Base-by-base conservation (phyloP, 2,797 vertebrate genomes). In the Capromys pilorides region DNA sequence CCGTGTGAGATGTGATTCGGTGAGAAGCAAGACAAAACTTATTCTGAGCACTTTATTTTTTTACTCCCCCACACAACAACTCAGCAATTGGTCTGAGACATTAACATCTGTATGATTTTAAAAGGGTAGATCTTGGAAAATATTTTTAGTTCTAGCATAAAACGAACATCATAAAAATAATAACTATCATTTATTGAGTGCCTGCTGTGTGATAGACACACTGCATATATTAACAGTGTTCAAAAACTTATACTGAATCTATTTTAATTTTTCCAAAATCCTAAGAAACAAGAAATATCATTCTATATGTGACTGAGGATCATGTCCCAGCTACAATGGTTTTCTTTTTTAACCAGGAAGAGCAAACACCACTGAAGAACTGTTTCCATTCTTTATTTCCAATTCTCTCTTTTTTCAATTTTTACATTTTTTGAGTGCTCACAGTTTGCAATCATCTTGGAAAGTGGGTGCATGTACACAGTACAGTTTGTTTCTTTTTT, bases 1-100 rank as follows among this genome's bases (percentile, higher is more conserved):
- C 64, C 39, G 22, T 88, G 83, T 64, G 36, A 94, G 85, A 95
- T 64, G 82, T 64, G 51, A 66, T 93, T 94, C 96, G 87, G 88
- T 92, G 85, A 87, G 73, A 73, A 87, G 51, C 81, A 79, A 36
- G 91, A 33, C 86, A 95, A 95, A 95, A 94, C 90, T 96, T 94
- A 89, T 75, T 94, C 73, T 90, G 79, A 81, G 81, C 78, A 57
- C 18, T 57, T 80, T 80, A 64, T 78, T 69, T 75, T 83, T 90
- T 71, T 93, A 80, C 61, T 96, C 31, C 61, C 78, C 33, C 64
- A 93, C 82, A 81, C 94, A 77, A 80, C 90, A 90, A 96, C 81
- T 96, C 85, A 96, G 90, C 62, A 91, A 57, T 87, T 88, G 67
- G 13, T 93, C 87, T 79, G 54, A 87, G 31, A 90, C 81, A 92